Conservation (phyloP, 2,888 invertebrate genomes). For the Diarsia brunnea region DNA sequence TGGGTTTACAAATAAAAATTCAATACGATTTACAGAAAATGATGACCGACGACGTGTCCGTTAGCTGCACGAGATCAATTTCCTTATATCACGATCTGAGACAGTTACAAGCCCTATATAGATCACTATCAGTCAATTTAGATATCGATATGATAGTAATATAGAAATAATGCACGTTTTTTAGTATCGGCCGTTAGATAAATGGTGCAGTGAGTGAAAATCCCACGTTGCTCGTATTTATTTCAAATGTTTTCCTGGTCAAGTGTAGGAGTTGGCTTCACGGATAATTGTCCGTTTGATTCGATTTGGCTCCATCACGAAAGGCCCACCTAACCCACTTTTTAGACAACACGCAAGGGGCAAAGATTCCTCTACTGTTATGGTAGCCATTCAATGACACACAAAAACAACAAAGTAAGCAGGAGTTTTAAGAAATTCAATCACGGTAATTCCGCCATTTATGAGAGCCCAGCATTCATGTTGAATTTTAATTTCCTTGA, state of each 20-base stretch:
- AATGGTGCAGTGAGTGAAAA: constrained; percentile 64
- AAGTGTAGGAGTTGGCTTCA: constrained; percentile 54
- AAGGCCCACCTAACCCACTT: constrained; percentile 54
- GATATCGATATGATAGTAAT: constrained; percentile 67
- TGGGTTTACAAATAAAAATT: constrained; percentile 29
- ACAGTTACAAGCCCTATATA: constrained; percentile 69
- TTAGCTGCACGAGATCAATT: constrained; percentile 67
- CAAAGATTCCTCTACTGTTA: constrained; percentile 52
- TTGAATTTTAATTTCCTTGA: constrained; percentile 60
- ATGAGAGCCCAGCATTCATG: constrained; percentile 53
- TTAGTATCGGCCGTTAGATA: constrained; percentile 64
- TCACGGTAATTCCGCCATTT: constrained; percentile 45
- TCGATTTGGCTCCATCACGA: constrained; percentile 54
- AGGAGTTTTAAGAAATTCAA: constrained; percentile 58
- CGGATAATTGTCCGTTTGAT: constrained; percentile 46
- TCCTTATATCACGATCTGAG: constrained; percentile 65
- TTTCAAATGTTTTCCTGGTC: constrained; percentile 46
- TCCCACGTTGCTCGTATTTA: constrained; percentile 57
- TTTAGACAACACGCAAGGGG: constrained; percentile 57
- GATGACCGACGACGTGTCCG: constrained; percentile 54
- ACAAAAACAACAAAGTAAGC: constrained; percentile 46
- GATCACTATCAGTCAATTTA: constrained; percentile 67
- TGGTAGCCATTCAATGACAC: constrained; percentile 48
- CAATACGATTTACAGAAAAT: constrained; percentile 39
- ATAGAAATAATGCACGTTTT: constrained; percentile 66